phyloP scores from a whole-genome alignment of 2,113 vertebrate genomes.

The Brachirus orientalis region DNA sequence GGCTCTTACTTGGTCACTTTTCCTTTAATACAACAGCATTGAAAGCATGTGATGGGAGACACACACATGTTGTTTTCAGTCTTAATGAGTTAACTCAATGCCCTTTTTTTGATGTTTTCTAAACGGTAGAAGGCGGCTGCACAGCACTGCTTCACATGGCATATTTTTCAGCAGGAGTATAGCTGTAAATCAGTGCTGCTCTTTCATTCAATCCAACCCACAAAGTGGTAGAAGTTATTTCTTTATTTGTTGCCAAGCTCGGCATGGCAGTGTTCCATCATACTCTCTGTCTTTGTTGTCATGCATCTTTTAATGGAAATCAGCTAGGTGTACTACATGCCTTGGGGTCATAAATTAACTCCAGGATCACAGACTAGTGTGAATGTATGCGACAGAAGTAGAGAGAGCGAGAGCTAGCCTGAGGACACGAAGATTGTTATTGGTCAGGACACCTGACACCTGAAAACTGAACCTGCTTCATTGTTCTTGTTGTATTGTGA shows the following conservation, averaged over 20 bases:
- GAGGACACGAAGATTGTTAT: conserved; percentile 31
- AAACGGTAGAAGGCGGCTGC: not conserved
- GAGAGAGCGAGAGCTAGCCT: conserved; percentile 25
- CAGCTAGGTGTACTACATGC: not conserved
- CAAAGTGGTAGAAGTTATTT: not conserved
- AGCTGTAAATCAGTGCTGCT: conserved; percentile 22
- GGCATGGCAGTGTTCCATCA: not conserved
- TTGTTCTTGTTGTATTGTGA: conserved; percentile 53
- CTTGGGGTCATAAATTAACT: conserved; percentile 19
- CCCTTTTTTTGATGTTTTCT: not conserved
- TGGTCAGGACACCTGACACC: conserved; percentile 67
- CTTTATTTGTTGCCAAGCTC: not conserved
- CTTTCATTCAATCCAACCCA: not conserved
- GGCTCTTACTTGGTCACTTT: no score
- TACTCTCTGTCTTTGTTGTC: not conserved
- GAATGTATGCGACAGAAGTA: conserved; percentile 27
- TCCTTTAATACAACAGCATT: no score
- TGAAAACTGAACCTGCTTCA: conserved; percentile 60
- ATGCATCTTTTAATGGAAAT: conserved; percentile 21
- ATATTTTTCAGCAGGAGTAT: not conserved
- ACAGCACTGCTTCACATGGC: not conserved
- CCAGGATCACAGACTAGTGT: conserved; percentile 39
- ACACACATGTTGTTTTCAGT: not conserved
- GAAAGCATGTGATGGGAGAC: no score
- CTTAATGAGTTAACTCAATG: not conserved